Conservation (phyloP, 2,113 vertebrate genomes). For the Salvelinus sp. region DNA sequence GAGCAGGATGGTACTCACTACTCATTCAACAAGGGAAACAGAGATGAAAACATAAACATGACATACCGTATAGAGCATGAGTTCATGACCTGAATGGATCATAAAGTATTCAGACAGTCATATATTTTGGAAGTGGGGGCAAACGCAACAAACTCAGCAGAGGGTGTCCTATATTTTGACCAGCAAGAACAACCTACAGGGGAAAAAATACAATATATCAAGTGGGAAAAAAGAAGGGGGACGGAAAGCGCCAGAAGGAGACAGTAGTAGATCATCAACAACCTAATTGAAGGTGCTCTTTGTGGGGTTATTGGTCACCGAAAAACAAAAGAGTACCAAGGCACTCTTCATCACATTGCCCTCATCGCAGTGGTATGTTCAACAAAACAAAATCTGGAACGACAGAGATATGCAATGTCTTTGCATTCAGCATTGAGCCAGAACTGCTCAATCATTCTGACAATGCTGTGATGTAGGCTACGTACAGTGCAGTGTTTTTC, state of each 20-base stretch:
- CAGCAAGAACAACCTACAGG: neutral
- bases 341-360: no score
- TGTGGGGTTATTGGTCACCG: no score
- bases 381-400: neutral
- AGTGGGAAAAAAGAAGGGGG: no score
- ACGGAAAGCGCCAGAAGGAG: no score
- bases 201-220: neutral
- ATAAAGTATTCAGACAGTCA: neutral
- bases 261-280: no score
- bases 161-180: neutral
- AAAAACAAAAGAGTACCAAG: no score
- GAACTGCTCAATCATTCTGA: neutral
- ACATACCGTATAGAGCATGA: neutral
- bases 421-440: neutral
- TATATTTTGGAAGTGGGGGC: neutral
- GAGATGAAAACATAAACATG: neutral
- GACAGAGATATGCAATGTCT: neutral
- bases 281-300: no score
- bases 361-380: no score
- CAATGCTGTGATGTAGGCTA: slow-evolving; percentile 5
- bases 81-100: slow-evolving; percentile 2
- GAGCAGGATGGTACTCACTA: neutral
- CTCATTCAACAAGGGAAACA: neutral
- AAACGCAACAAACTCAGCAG: neutral
- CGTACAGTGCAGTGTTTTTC: neutral